Percentiles rank a stretch among this genome's conserved stretches.
These are phyloP conservation scores for Butorides virescens DNA, from an alignment of 2,113 vertebrate species.

Conservation along the genomic window DNA sequence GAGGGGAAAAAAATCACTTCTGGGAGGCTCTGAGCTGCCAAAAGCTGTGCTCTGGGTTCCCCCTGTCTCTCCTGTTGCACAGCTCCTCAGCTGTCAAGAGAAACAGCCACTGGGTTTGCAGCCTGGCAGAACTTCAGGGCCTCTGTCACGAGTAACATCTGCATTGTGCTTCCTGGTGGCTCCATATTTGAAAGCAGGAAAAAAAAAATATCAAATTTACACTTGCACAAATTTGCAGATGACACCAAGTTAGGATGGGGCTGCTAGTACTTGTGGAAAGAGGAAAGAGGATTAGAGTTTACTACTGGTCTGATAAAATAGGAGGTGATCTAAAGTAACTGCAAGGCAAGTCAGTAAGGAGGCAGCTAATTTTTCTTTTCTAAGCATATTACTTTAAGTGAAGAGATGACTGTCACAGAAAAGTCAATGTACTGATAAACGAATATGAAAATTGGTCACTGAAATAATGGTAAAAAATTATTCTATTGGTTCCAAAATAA, in stretches of 20 bases:
- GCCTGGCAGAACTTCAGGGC: not conserved
- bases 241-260: not conserved
- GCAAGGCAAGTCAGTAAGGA: not conserved
- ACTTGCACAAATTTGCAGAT: not conserved
- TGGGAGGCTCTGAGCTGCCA: not conserved
- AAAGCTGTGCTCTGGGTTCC: not conserved
- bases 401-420: not conserved
- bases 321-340: not conserved
- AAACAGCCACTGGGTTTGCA: not conserved
- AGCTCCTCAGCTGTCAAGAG: not conserved
- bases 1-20: not conserved
- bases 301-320: not conserved
- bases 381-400: not conserved
- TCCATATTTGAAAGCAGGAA: fast-evolving
- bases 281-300: not conserved
- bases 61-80: not conserved
- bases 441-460: not conserved
- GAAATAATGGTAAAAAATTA: not conserved
- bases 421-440: not conserved
- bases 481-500: not conserved
- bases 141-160: not conserved
- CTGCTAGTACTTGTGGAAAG: not conserved
- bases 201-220: not conserved
- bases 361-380: not conserved
- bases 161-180: not conserved